Percentiles rank a stretch among this genome's conserved stretches.
Conservation (phyloP, 2,888 invertebrate species). For the Macaria notata region DNA sequence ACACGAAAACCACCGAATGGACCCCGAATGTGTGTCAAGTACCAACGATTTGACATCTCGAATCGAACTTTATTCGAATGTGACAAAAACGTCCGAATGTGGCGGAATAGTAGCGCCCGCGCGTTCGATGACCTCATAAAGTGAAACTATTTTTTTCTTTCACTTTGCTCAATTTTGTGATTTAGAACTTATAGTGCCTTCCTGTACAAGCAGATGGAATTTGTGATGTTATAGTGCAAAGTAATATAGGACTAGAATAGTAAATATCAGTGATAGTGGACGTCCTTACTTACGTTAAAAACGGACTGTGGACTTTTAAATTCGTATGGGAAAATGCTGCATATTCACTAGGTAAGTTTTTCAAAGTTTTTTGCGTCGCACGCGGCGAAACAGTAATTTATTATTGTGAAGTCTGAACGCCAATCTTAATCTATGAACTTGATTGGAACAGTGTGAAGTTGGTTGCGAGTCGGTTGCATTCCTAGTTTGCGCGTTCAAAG, state of each 20-base stretch:
- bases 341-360: slow-evolving; percentile 61
- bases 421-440: slow-evolving; percentile 81
- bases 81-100: slow-evolving; percentile 55
- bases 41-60: slow-evolving; percentile 55
- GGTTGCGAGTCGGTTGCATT: slow-evolving; percentile 60
- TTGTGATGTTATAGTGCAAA: slow-evolving; percentile 79
- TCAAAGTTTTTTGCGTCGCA: slow-evolving; percentile 10
- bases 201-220: slow-evolving; percentile 63
- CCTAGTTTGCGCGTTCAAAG: slow-evolving; percentile 64
- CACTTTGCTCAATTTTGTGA: slow-evolving; percentile 78
- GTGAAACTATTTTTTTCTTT: slow-evolving; percentile 63
- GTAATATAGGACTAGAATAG: slow-evolving; percentile 55
- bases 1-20: slow-evolving; percentile 63
- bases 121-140: slow-evolving; percentile 67
- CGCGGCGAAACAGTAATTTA: slow-evolving; percentile 34
- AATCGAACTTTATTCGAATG: slow-evolving; percentile 54
- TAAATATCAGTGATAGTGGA: slow-evolving; percentile 57
- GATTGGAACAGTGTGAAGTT: slow-evolving; percentile 68
- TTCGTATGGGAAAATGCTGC: slow-evolving; percentile 66
- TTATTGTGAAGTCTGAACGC: slow-evolving; percentile 56
- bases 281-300: slow-evolving; percentile 43
- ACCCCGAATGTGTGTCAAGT: slow-evolving; percentile 49
- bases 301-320: slow-evolving; percentile 41
- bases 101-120: slow-evolving; percentile 48
- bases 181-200: slow-evolving; percentile 72